A percentile compares a stretch with the other conserved stretches of the same genome.
These are phyloP conservation scores for Catocala nupta DNA, from an alignment of 2,888 invertebrate genomes.

Conservation along the genomic window DNA sequence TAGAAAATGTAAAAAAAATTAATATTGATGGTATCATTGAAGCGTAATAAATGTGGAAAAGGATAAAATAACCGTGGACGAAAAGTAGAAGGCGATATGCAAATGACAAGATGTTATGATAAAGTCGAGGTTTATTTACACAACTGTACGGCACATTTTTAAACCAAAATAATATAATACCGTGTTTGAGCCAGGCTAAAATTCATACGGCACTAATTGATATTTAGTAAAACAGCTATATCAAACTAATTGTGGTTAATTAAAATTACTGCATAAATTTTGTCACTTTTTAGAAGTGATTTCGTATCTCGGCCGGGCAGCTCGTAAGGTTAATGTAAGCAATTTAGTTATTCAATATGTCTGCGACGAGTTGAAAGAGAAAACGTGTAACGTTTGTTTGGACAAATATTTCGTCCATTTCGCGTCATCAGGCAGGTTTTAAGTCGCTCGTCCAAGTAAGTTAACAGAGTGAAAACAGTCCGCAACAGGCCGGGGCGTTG, in stretches of 20 bases:
- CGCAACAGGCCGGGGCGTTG: conserved; percentile 65
- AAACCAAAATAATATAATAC: conserved; percentile 14
- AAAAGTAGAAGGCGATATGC: conserved; percentile 35
- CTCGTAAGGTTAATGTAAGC: conserved; percentile 25
- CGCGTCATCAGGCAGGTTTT: conserved; percentile 72
- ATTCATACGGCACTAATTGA: conserved; percentile 15
- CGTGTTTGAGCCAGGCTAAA: conserved; percentile 15
- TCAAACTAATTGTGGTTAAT: conserved; percentile 10
- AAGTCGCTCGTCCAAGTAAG: conserved; percentile 67
- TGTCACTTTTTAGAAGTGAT: conserved; percentile 1
- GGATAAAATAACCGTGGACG: conserved; percentile 28
- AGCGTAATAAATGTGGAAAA: conserved; percentile 28
- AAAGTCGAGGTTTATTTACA: conserved; percentile 34
- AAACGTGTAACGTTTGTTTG: conserved; percentile 74
- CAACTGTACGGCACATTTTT: conserved; percentile 34
- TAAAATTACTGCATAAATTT: conserved; percentile 8
- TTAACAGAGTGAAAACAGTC: conserved; percentile 77
- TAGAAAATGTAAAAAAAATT: conserved; percentile 6
- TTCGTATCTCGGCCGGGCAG: conserved; percentile 10
- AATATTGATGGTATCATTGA: conserved; percentile 11
- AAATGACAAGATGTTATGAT: conserved; percentile 49
- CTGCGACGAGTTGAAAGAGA: conserved; percentile 68
- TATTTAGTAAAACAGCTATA: conserved; percentile 14
- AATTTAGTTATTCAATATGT: conserved; percentile 59
- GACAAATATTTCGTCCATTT: conserved; percentile 79